Percentiles rank a stretch among this genome's conserved stretches.
Evolutionary conservation across 2,113 vertebrate genomes (phyloP).

Genomic region (Tenebrosternarchus preto): DNA sequence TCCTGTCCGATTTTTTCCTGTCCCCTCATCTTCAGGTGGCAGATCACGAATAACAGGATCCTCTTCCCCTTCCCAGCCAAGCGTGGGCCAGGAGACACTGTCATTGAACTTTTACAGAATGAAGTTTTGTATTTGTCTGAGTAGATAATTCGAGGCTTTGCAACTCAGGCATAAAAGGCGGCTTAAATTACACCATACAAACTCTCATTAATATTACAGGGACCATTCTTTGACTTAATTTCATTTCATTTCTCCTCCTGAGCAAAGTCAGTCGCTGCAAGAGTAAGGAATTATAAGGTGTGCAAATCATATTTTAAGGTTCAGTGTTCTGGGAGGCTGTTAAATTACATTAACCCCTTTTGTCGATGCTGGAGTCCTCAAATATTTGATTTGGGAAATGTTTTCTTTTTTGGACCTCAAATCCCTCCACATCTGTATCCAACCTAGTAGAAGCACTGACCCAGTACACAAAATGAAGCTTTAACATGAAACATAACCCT

Average conservation of each 20-base stretch:
- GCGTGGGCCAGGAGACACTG: constrained; percentile 33
- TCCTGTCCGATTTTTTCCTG: background rate
- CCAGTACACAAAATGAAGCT: background rate
- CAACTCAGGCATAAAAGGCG: constrained; percentile 67
- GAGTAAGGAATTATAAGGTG: constrained; percentile 72
- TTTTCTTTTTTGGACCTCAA: constrained; percentile 5
- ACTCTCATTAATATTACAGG: constrained; percentile 76
- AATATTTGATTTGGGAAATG: constrained; percentile 50
- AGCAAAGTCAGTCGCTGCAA: constrained; percentile 67
- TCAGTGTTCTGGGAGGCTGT: constrained; percentile 66
- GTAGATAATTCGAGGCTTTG: constrained; percentile 59
- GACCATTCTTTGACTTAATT: constrained; percentile 72
- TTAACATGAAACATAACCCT: constrained; percentile 12
- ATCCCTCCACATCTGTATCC: constrained; percentile 20
- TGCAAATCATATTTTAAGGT: constrained; percentile 76
- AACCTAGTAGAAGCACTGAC: background rate
- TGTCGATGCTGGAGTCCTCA: constrained; percentile 37
- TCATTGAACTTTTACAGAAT: constrained; percentile 53
- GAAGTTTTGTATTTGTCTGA: constrained; percentile 62
- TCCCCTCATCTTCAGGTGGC: background rate
- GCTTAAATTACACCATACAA: constrained; percentile 69
- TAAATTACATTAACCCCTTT: constrained; percentile 62
- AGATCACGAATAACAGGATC: constrained; percentile 16
- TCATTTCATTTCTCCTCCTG: constrained; percentile 70
- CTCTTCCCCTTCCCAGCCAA: constrained; percentile 12